These are phyloP conservation scores for Lichenostomus cassidix DNA, from an alignment of 2,113 vertebrate genomes.

Conservation along the genomic window DNA sequence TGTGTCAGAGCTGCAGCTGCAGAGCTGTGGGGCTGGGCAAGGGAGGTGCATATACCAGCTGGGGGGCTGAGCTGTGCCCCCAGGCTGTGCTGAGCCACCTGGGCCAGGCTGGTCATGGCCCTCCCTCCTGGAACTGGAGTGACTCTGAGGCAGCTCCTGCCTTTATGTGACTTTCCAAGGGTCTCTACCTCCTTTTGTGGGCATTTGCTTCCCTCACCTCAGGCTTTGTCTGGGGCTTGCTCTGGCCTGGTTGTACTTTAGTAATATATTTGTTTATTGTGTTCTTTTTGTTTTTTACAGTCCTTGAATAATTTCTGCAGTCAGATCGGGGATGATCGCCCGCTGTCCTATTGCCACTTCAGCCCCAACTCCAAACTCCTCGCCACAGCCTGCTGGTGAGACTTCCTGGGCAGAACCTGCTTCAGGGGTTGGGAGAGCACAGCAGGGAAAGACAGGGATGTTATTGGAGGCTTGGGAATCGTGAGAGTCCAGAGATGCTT, in stretches of 20 bases:
- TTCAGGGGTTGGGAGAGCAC: neutral
- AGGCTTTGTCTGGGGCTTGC: neutral
- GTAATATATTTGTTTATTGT: neutral
- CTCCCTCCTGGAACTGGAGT: neutral
- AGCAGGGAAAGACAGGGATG: neutral
- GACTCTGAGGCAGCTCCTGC: neutral
- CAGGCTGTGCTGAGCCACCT: neutral
- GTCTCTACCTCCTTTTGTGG: neutral
- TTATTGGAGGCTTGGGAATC: neutral
- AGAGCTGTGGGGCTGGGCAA: neutral
- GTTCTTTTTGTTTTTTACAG: constrained; percentile 66
- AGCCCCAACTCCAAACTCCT: constrained; percentile 93
- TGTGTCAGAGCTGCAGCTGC: neutral
- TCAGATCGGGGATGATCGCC: constrained; percentile 96
- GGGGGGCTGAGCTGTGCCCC: neutral
- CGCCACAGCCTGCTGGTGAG: constrained; percentile 93
- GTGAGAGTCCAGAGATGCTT: neutral
- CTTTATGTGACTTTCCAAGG: neutral
- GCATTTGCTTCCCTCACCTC: neutral
- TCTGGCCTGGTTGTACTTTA: neutral
- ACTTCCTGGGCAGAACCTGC: neutral
- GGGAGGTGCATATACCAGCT: fast-evolving
- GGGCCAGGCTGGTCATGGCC: neutral
- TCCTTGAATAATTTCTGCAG: constrained; percentile 99
- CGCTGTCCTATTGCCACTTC: constrained; percentile 97